These are phyloP conservation scores for Ichneumoninae sp. DNA, from an alignment of 2,888 invertebrate species.

Conservation along the genomic window DNA sequence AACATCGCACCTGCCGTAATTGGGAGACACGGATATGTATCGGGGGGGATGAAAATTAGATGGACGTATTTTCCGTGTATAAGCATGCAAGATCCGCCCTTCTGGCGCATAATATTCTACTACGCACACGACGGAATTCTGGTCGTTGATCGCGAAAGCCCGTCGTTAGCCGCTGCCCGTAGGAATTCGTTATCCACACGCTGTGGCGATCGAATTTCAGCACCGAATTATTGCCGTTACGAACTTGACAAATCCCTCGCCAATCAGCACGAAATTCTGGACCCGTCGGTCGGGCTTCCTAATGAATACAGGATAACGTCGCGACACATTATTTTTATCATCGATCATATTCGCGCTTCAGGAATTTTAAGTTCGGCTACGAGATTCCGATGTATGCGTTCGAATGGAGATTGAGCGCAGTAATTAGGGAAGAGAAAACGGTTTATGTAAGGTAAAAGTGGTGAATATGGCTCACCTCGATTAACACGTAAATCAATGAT, in stretches of 20 bases:
- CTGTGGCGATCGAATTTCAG: not conserved
- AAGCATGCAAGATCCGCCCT: not conserved
- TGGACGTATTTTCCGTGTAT: not conserved
- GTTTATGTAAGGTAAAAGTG: no score
- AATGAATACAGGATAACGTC: not conserved
- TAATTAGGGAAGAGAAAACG: not conserved
- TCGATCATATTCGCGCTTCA: not conserved
- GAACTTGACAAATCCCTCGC: not conserved
- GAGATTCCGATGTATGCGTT: not conserved
- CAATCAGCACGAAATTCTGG: constrained; percentile 8
- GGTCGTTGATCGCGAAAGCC: not conserved
- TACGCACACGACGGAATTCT: not conserved
- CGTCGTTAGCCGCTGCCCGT: not conserved
- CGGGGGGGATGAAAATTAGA: not conserved
- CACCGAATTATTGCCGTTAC: not conserved
- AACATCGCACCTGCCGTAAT: constrained; percentile 24
- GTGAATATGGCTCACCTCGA: no score
- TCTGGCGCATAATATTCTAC: not conserved
- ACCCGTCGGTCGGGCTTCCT: not conserved
- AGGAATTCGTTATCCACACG: not conserved
- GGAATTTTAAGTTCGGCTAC: not conserved
- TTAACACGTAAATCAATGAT: no score
- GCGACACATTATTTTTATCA: not conserved
- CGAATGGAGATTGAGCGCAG: not conserved
- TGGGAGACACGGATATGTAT: not conserved